These are phyloP conservation scores for Augiades crinisus DNA, from an alignment of 2,888 invertebrate genomes.

Conservation along the genomic window DNA sequence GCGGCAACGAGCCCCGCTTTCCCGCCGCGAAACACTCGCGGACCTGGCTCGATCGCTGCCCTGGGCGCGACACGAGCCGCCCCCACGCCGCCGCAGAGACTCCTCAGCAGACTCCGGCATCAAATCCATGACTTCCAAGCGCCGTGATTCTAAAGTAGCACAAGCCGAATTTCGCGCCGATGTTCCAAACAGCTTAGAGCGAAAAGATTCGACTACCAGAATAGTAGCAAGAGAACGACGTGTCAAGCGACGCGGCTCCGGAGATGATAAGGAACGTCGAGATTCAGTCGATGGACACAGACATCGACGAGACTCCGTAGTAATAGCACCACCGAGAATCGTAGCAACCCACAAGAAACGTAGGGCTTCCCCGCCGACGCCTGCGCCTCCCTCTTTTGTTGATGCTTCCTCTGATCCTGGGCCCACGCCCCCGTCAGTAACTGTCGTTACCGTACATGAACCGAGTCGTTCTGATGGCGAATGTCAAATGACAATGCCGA, in stretches of 20 bases:
- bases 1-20: slow-evolving; percentile 85
- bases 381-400: slow-evolving; percentile 77
- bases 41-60: slow-evolving; percentile 92
- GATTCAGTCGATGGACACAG: slow-evolving; percentile 87
- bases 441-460: slow-evolving; percentile 70
- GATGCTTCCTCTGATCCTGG: slow-evolving; percentile 85
- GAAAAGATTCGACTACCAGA: slow-evolving; percentile 83
- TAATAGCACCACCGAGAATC: slow-evolving; percentile 82
- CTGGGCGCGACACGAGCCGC: slow-evolving; percentile 86
- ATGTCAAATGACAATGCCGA: slow-evolving; percentile 84
- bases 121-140: slow-evolving; percentile 86
- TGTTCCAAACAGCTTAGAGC: slow-evolving; percentile 86
- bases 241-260: slow-evolving; percentile 82
- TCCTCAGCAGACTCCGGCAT: slow-evolving; percentile 94
- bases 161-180: slow-evolving; percentile 86
- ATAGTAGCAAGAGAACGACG: slow-evolving; percentile 72
- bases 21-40: slow-evolving; percentile 92
- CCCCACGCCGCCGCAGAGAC: slow-evolving; percentile 89
- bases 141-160: slow-evolving; percentile 86
- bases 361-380: slow-evolving; percentile 65
- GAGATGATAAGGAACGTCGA: slow-evolving; percentile 82
- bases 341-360: slow-evolving; percentile 83
- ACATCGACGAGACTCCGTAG: slow-evolving; percentile 86
- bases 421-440: slow-evolving; percentile 76
- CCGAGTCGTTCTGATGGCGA: slow-evolving; percentile 82